phyloP scores from a whole-genome alignment of 1,140 invertebrate species.

The Drosophila azteca region DNA sequence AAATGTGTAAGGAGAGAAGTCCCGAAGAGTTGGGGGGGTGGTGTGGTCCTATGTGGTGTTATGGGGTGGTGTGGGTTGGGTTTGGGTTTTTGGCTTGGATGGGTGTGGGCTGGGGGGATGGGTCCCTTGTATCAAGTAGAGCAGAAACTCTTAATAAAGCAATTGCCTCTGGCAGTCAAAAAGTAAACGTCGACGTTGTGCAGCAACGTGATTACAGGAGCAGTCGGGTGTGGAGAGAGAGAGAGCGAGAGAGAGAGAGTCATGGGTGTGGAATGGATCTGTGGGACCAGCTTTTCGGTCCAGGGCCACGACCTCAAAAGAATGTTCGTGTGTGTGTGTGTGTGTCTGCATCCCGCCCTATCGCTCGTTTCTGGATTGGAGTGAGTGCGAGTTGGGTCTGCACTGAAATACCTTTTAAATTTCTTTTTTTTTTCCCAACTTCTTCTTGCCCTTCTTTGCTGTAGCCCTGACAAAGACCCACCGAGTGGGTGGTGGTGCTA shows the following conservation, averaged over 20 bases:
- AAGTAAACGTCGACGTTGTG: slow-evolving; percentile 81
- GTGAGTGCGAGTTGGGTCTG: slow-evolving; percentile 26
- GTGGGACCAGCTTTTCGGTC: slow-evolving; percentile 21
- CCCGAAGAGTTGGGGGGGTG: slow-evolving; percentile 2
- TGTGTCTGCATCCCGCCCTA: background rate
- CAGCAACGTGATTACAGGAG: slow-evolving; percentile 74
- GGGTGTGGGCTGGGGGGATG: slow-evolving; percentile 2
- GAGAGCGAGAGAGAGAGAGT: background rate
- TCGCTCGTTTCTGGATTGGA: background rate
- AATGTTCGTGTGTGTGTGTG: slow-evolving; percentile 16
- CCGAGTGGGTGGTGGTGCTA: background rate
- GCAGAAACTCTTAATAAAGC: slow-evolving; percentile 84
- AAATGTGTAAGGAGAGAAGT: slow-evolving; percentile 43
- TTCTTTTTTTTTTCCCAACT: slow-evolving; percentile 25
- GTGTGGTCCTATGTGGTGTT: background rate
- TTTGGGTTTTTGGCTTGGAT: background rate
- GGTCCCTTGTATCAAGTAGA: slow-evolving; percentile 76
- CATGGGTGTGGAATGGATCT: background rate
- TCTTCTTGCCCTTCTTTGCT: background rate
- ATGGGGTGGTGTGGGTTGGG: too few species aligned
- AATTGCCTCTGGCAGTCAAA: slow-evolving; percentile 84
- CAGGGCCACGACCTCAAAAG: slow-evolving; percentile 58
- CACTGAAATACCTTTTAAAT: slow-evolving; percentile 45
- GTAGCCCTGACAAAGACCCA: slow-evolving; percentile 21
- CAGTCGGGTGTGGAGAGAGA: slow-evolving; percentile 5